phyloP scores from a whole-genome alignment of 23 tunicate species.

The Ciona savignyi region DNA sequence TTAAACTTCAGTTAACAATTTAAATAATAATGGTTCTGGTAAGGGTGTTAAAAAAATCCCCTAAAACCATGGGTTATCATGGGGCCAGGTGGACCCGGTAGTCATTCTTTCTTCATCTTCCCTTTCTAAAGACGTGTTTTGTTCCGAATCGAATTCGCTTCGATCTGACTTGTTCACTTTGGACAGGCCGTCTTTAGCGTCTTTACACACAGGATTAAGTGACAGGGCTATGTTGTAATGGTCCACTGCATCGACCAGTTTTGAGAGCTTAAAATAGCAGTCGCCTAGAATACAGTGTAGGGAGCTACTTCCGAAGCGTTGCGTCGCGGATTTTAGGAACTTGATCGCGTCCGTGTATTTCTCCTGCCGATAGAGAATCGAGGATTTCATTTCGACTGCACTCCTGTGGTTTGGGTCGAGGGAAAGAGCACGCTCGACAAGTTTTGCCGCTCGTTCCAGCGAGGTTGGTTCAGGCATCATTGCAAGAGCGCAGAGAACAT shows the following conservation, averaged over 20 bases:
- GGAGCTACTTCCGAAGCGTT: constrained; percentile 43
- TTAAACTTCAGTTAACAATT: neutral
- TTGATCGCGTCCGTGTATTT: constrained; percentile 55
- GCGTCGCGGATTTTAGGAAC: constrained; percentile 23
- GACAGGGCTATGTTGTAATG: constrained; percentile 77
- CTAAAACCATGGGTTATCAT: constrained; percentile 46
- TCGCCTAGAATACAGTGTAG: constrained; percentile 58
- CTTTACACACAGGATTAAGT: constrained; percentile 42
- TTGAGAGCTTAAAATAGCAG: constrained; percentile 34
- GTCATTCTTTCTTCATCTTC: constrained; percentile 1
- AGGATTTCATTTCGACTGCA: constrained; percentile 43
- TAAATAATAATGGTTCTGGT: neutral
- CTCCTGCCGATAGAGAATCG: constrained; percentile 24
- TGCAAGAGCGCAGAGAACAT: constrained; percentile 50
- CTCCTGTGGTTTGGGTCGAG: constrained; percentile 49
- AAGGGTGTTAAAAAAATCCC: too few relatives aligned
- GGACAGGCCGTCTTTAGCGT: constrained; percentile 57
- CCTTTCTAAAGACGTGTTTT: neutral
- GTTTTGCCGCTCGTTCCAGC: constrained; percentile 37
- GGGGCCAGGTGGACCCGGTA: constrained; percentile 26
- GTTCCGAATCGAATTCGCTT: constrained; percentile 12
- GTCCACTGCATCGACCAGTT: constrained; percentile 61
- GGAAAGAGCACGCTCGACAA: constrained; percentile 56
- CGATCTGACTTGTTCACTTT: constrained; percentile 35
- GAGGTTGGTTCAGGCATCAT: constrained; percentile 12